A percentile compares a stretch with the other conserved stretches of the same genome.
Evolutionary conservation across 2,888 invertebrate species (phyloP).

Genomic region (Anaspis maculata): DNA sequence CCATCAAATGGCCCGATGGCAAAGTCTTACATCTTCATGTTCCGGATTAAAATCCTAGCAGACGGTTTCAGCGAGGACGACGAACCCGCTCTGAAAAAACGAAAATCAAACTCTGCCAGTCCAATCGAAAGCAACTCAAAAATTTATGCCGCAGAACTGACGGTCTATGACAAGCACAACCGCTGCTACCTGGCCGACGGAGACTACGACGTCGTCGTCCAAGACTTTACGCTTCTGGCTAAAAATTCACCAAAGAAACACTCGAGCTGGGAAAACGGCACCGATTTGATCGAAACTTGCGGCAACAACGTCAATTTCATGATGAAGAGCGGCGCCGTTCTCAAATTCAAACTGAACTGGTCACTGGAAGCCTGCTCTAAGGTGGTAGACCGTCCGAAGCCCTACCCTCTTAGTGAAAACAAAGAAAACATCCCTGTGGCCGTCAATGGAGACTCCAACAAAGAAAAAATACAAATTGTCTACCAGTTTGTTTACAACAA

Average conservation of each 20-base stretch:
- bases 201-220: slow-evolving; percentile 81
- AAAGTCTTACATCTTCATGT: slow-evolving; percentile 72
- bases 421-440: slow-evolving; percentile 37
- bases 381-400: slow-evolving; percentile 57
- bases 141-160: slow-evolving; percentile 70
- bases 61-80: slow-evolving; percentile 45
- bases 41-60: slow-evolving; percentile 55
- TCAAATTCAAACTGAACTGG: slow-evolving; percentile 82
- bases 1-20: slow-evolving; percentile 70
- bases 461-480: slow-evolving; percentile 68
- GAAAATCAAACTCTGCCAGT: slow-evolving; percentile 15
- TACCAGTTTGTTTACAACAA: slow-evolving; percentile 96
- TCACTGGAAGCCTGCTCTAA: slow-evolving; percentile 62
- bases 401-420: slow-evolving; percentile 42
- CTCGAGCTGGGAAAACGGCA: slow-evolving; percentile 63
- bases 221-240: slow-evolving; percentile 53
- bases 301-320: slow-evolving; percentile 25
- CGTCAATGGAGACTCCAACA: slow-evolving; percentile 30
- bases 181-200: slow-evolving; percentile 81
- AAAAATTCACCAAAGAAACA: slow-evolving; percentile 58
- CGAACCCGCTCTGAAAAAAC: slow-evolving; percentile 61
- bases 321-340: slow-evolving; percentile 62
- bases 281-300: slow-evolving; percentile 43
- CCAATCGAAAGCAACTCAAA: slow-evolving; percentile 13
- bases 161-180: slow-evolving; percentile 84